Base-by-base conservation (phyloP, 2,888 invertebrate species). In the Petrolisthes manimaculis region DNA sequence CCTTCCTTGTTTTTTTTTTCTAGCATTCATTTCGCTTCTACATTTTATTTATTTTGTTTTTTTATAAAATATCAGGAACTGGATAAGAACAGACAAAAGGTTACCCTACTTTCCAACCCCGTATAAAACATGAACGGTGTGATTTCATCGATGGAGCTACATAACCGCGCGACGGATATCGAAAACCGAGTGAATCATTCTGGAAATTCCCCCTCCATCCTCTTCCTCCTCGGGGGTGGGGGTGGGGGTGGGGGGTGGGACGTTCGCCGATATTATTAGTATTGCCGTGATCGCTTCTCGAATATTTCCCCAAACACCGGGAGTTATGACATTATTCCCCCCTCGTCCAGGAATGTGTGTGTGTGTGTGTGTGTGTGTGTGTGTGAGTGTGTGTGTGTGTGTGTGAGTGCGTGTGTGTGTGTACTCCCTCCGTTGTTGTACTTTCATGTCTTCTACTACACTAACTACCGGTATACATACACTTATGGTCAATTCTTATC, bases 341-440 rank as follows among this genome's bases (percentile, higher is more conserved):
- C 12, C n/a, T 67, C n/a, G 12, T 74, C 74, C 21, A 74, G 9
- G 9, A 51, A 55, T 80, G 55, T 80, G 14, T 80, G 14, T 80
- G 53, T 53, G 14, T 80, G 4, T 5, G n/a, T 53, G 55, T 55
- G 18, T 80, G 4, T 55, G 53, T 80, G 4, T 54, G 8, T 80
- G 4, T 80, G 9, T 79, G 5, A 56, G 75, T 75, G 51, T 84
- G 61, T 61, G 71, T 83, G 37, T 83, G 69, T 83, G 37, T 83
- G 71, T 83, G n/a, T n/a, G n/a, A n/a, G n/a, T n/a, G 37, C 53
- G 75, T 75, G 37, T 84, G 61, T 61, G 69, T 83, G 37, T 83
- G 71, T 83, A 83, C 37, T 21, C 71, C 18, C 71, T 21, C 37
- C 37, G 37, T 37, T 37, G 1, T 37, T 37, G 37, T 37, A 37